These are phyloP conservation scores for Rotaria sp. DNA, from an alignment of 2,888 invertebrate genomes.

Conservation along the genomic window DNA sequence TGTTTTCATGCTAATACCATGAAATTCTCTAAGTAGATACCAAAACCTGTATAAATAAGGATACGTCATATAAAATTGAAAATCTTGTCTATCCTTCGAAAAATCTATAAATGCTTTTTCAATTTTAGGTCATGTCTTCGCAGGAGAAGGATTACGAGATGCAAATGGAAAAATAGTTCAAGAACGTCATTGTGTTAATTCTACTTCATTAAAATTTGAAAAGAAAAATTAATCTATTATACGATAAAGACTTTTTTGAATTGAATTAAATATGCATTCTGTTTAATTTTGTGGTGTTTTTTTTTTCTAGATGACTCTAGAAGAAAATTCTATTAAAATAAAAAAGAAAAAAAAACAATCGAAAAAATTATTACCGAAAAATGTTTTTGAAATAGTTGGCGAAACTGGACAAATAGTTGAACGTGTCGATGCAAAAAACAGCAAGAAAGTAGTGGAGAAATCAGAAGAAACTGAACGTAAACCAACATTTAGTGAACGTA, in stretches of 20 bases:
- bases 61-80: too few relatives aligned
- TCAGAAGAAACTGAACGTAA: background rate
- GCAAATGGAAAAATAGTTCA: background rate
- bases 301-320: background rate
- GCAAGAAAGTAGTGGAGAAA: background rate
- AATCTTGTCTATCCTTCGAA: too few relatives aligned
- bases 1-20: too few relatives aligned
- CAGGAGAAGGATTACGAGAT: background rate
- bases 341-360: background rate
- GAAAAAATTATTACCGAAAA: background rate
- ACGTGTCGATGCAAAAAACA: background rate
- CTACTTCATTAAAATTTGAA: background rate
- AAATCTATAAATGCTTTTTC: too few relatives aligned
- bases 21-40: too few relatives aligned
- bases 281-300: too few relatives aligned
- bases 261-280: too few relatives aligned
- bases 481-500: conserved; percentile 3
- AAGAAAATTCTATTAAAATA: background rate
- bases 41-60: too few relatives aligned
- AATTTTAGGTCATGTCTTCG: background rate
- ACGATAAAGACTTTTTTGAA: too few relatives aligned
- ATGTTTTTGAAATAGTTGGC: conserved; percentile 16
- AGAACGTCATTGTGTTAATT: conserved; percentile 9
- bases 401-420: background rate
- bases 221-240: background rate